phyloP scores from a whole-genome alignment of 2,113 vertebrate genomes.

The human region DNA sequence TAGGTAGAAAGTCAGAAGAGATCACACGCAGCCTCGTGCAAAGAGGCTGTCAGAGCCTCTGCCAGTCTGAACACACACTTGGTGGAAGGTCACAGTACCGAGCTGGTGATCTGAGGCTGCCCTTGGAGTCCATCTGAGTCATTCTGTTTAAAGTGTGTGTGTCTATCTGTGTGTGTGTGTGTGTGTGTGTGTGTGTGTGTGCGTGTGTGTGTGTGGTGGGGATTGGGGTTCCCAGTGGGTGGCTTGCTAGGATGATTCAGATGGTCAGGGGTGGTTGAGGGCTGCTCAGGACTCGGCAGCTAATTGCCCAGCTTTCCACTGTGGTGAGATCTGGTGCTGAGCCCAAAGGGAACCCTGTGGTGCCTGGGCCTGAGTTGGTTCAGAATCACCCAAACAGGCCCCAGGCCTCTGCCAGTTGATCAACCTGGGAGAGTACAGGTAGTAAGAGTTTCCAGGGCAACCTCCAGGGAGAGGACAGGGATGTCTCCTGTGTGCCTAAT shows the following conservation, averaged over 20 bases:
- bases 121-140: neutral
- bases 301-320: neutral
- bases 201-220: accelerated
- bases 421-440: neutral
- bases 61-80: neutral
- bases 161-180: accelerated
- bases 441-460: neutral
- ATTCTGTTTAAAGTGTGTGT: neutral
- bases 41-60: neutral
- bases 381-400: neutral
- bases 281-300: neutral
- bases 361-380: neutral
- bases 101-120: neutral
- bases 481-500: neutral
- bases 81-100: neutral
- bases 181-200: too few relatives aligned
- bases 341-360: neutral
- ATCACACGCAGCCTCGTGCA: accelerated
- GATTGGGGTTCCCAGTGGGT: too few relatives aligned
- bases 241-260: neutral
- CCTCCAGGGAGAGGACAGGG: neutral
- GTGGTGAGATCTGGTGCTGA: neutral
- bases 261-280: neutral
- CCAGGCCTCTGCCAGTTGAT: neutral
- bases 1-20: neutral